A percentile compares a stretch with the other conserved stretches of the same genome.
phyloP scores from a whole-genome alignment of 92 coral and sea anemone species.

The Isaurus tuberculatus region DNA sequence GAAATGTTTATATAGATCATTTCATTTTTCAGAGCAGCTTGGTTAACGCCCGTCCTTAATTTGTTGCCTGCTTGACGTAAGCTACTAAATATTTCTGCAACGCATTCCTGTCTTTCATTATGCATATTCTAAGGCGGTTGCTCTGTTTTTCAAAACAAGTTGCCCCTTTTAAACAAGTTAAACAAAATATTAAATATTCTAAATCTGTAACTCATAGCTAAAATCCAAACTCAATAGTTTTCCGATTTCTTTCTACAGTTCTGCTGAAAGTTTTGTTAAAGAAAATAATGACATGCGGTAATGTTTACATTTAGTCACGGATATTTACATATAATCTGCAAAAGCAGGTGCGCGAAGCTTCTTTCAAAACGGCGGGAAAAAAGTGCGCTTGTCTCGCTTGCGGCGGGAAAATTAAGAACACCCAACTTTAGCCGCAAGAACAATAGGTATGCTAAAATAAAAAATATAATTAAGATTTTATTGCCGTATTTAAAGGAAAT shows the following conservation, averaged over 20 bases:
- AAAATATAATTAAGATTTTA: too few relatives aligned
- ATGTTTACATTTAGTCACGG: not conserved
- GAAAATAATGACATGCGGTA: not conserved
- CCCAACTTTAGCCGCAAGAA: too few relatives aligned
- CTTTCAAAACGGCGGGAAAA: conserved; percentile 1
- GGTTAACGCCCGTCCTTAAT: not conserved
- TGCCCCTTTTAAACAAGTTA: not conserved
- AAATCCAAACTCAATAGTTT: not conserved
- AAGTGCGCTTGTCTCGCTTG: not conserved
- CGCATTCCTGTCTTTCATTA: not conserved
- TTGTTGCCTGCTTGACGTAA: not conserved
- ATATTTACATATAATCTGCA: not conserved
- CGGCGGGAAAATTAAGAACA: too few relatives aligned
- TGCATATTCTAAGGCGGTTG: not conserved
- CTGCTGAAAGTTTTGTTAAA: not conserved
- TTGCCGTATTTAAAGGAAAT: too few relatives aligned
- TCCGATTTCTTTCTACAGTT: not conserved
- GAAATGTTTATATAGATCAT: not conserved
- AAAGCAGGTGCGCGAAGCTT: not conserved
- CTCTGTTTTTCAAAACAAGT: not conserved
- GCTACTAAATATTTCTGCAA: not conserved
- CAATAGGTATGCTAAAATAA: too few relatives aligned
- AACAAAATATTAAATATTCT: not conserved
- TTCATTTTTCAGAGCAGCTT: not conserved
- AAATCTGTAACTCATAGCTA: not conserved